Percentiles rank a stretch among this genome's conserved stretches.
phyloP scores from a whole-genome alignment of 37 sponge, comb jelly and placozoan species.

The Hormiphora californensis region DNA sequence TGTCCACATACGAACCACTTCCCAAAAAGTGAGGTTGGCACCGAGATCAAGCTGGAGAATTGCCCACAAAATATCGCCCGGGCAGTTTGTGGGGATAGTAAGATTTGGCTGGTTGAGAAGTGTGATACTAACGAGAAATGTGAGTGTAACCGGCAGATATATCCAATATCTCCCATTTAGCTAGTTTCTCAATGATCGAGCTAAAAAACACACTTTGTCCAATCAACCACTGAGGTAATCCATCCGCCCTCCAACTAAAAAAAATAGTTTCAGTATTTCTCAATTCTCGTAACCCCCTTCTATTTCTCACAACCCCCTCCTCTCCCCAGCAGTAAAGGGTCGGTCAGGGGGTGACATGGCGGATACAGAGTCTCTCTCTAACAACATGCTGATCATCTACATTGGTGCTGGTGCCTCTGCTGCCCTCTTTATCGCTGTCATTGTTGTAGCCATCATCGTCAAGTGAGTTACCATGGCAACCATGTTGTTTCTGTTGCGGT shows the following conservation, averaged over 20 bases:
- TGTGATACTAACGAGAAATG: slow-evolving; percentile 18
- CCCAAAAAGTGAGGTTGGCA: slow-evolving; percentile 27
- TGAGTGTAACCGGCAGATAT: no score
- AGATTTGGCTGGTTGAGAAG: slow-evolving; percentile 52
- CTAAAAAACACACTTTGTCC: no score
- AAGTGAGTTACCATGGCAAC: slow-evolving; percentile 36
- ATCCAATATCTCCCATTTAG: no score
- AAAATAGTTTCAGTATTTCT: no score
- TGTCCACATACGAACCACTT: slow-evolving; percentile 42
- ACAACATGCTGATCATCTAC: slow-evolving; percentile 21
- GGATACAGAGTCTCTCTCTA: neutral
- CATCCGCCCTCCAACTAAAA: no score
- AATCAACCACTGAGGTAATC: no score
- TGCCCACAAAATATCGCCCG: slow-evolving; percentile 49
- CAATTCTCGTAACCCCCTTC: no score
- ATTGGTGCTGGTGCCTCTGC: slow-evolving; percentile 5
- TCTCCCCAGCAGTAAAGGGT: slow-evolving; percentile 9
- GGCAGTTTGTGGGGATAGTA: slow-evolving; percentile 32
- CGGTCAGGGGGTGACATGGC: slow-evolving; percentile 2
- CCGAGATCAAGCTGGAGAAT: neutral
- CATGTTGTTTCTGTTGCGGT: no score
- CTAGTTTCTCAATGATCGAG: no score
- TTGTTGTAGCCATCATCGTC: slow-evolving; percentile 21
- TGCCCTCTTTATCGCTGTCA: neutral
- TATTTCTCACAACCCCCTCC: no score